Conservation (phyloP, 2,888 invertebrate species). For the Diadromus collaris region DNA sequence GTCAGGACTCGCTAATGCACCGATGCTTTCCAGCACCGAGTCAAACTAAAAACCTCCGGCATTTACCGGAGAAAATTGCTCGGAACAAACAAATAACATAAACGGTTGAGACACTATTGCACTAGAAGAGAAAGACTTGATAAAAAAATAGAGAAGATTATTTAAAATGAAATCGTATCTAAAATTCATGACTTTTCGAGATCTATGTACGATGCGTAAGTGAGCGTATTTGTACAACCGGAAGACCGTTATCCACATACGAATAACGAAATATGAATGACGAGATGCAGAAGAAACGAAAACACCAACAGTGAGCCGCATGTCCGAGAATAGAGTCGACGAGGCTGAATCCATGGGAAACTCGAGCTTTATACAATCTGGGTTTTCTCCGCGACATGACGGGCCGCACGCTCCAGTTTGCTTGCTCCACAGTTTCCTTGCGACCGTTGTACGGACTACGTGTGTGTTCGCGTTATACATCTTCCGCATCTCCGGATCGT, state of each 20-base stretch:
- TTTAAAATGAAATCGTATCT: background rate
- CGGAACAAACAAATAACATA: background rate
- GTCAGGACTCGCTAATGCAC: background rate
- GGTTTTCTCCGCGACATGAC: slow-evolving; percentile 15
- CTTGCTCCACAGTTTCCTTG: slow-evolving; percentile 7
- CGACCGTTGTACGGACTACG: background rate
- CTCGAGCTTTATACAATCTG: slow-evolving; percentile 5
- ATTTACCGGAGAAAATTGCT: background rate
- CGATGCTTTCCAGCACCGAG: background rate
- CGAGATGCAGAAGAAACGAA: background rate
- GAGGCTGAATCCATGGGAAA: background rate
- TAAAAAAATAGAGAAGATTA: background rate
- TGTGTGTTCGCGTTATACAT: background rate
- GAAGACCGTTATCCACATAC: background rate
- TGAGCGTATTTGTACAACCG: slow-evolving; percentile 12
- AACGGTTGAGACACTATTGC: background rate
- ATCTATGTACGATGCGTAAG: background rate
- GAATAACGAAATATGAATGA: background rate
- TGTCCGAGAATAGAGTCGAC: slow-evolving; percentile 18
- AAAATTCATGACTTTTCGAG: background rate
- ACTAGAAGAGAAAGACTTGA: background rate
- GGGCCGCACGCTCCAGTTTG: slow-evolving; percentile 37
- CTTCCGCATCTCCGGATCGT: slow-evolving; percentile 4
- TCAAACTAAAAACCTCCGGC: slow-evolving; percentile 9
- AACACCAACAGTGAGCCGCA: background rate